Evolutionary conservation across 1,140 invertebrate species (phyloP), one percentile per base, ranked within the genome.

Genomic region (Drosophila nasuta): DNA sequence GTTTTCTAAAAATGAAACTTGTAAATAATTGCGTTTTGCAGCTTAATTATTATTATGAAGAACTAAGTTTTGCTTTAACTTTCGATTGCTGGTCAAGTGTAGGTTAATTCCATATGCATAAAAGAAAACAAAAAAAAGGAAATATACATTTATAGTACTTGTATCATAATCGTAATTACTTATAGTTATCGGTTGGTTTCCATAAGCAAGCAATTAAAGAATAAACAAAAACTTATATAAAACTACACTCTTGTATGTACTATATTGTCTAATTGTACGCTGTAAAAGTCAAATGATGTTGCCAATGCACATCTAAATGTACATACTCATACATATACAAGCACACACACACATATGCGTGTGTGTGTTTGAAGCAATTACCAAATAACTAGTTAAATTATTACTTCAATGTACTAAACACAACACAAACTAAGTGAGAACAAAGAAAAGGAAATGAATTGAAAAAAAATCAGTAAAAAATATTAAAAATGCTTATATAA

Each of bases 301-400:
- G 11, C 6, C 35, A 43, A 17, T 62, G 49, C 43, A 64, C 56
- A 58, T 70, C 56, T 60, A 17, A 56, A 25, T 70, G 41, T 74
- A 70, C 17, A 57, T 35, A 56, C 20, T 41, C 25, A 17, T n/a
- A 54, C n/a, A 43, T 13, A 30, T 25, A 17, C 11, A 51, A 17
- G 25, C 10, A 58, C 46, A 59, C 63, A 52, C 54, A 58, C 54
- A 57, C 57, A 38, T 10, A 45, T 48, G 35, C 1, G 13, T 17
- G 25, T 45, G 56, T 72, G 70, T 72, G 70, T 79, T 59, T 79
- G 64, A 79, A 79, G 76, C 82, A 87, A 79, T 79, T 86, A 86
- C 82, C 85, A 88, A 83, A 79, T 83, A 89, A 89, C 71, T 89
- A 89, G 85, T 89, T 89, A 85, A 89, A 85, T 88, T 89, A 89